phyloP scores from a whole-genome alignment of 2,113 vertebrate genomes.

The Tragelaphus buxtoni region DNA sequence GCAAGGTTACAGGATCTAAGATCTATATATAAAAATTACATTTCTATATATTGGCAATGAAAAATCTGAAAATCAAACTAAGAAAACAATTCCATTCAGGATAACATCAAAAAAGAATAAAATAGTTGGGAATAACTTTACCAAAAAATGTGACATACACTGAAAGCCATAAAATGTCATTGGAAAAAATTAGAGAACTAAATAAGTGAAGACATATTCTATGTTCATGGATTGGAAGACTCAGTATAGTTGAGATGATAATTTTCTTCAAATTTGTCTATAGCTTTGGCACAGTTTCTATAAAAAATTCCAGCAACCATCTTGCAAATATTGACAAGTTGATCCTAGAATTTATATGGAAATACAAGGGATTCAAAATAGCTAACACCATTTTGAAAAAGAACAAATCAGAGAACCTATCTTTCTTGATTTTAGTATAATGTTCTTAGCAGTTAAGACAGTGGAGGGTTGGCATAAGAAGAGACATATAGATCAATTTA shows the following conservation, averaged over 20 bases:
- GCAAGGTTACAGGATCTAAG: background rate
- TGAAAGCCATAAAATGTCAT: background rate
- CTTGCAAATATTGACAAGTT: background rate
- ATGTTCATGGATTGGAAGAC: background rate
- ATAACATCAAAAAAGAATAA: background rate
- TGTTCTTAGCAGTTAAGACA: background rate
- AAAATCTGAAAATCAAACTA: background rate
- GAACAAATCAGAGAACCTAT: background rate
- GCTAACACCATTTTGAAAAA: background rate
- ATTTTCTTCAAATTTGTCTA: background rate
- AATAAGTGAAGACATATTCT: background rate
- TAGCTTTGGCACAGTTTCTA: background rate
- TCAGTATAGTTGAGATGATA: background rate
- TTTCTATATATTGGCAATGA: background rate
- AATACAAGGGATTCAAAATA: background rate
- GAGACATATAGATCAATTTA: background rate
- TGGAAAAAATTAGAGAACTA: background rate
- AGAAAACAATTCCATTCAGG: background rate
- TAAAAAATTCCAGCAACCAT: background rate
- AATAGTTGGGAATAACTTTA: background rate
- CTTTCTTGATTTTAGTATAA: background rate
- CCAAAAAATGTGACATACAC: background rate
- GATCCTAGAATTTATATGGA: background rate
- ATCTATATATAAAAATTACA: background rate
- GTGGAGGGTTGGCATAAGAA: background rate